A percentile compares a stretch with the other conserved stretches of the same genome.
Conservation (phyloP, 2,113 vertebrate genomes). For the Guaruba guarouba region DNA sequence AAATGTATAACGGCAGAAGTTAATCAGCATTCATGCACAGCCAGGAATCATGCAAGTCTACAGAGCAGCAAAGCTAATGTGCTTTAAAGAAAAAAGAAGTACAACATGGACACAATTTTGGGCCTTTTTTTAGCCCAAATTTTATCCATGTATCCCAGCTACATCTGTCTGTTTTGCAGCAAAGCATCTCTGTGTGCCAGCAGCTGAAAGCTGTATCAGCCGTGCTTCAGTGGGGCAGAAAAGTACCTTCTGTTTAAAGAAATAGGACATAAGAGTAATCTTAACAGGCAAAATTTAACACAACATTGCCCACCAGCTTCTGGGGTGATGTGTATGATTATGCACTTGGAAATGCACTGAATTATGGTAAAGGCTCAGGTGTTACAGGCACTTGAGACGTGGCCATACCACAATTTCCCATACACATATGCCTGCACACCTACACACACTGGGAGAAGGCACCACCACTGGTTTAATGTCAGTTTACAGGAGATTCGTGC, state of each 20-base stretch:
- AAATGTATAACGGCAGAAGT: not conserved
- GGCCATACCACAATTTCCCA: not conserved
- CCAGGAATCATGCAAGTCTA: not conserved
- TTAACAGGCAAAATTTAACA: not conserved
- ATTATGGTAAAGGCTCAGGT: not conserved
- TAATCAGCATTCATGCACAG: not conserved
- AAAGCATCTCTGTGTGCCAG: not conserved
- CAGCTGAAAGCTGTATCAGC: not conserved
- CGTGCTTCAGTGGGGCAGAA: conserved; percentile 19
- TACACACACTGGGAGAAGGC: not conserved
- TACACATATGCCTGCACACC: accelerated
- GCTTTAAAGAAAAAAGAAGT: not conserved
- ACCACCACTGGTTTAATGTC: not conserved
- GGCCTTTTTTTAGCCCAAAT: not conserved
- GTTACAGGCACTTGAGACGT: not conserved
- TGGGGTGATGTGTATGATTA: not conserved
- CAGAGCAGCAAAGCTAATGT: not conserved
- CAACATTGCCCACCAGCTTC: not conserved
- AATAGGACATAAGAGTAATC: not conserved
- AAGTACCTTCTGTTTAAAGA: conserved; percentile 35
- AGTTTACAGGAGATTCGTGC: not conserved
- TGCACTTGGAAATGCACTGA: not conserved
- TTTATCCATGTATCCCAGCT: not conserved
- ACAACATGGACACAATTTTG: not conserved
- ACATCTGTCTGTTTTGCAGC: not conserved